Evolutionary conservation across 2,888 invertebrate species (phyloP).

Genomic region (Sphinx pinastri): DNA sequence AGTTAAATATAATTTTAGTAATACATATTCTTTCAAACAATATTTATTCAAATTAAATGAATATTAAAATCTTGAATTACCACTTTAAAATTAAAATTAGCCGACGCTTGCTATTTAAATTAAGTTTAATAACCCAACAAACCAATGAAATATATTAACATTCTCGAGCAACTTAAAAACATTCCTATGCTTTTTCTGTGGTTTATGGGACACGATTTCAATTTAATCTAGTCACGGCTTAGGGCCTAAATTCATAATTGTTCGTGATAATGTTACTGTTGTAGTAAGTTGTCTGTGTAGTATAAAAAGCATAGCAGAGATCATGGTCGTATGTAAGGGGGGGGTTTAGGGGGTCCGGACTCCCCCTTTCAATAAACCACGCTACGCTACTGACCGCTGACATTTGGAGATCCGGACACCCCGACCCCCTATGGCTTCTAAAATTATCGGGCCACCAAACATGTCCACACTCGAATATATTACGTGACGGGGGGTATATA

Average conservation of each 20-base stretch:
- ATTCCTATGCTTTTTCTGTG: slow-evolving; percentile 7
- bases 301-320: background rate
- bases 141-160: slow-evolving; percentile 9
- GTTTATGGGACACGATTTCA: slow-evolving; percentile 19
- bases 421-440: no score
- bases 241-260: slow-evolving; percentile 17
- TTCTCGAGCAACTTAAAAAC: slow-evolving; percentile 11
- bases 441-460: no score
- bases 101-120: slow-evolving; percentile 12
- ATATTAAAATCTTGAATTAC: slow-evolving; percentile 10
- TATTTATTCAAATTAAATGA: slow-evolving; percentile 8
- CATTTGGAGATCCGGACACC: no score
- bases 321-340: no score
- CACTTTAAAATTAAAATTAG: slow-evolving; percentile 21
- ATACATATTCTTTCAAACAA: background rate
- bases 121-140: slow-evolving; percentile 10
- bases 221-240: slow-evolving; percentile 11
- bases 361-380: no score
- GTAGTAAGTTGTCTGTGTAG: background rate
- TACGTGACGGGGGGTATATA: no score
- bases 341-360: no score
- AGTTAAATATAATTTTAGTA: background rate
- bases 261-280: background rate
- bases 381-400: no score
- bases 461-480: no score